Evolutionary conservation across 2,888 invertebrate species (phyloP).

Genomic region (Maniola hyperantus): DNA sequence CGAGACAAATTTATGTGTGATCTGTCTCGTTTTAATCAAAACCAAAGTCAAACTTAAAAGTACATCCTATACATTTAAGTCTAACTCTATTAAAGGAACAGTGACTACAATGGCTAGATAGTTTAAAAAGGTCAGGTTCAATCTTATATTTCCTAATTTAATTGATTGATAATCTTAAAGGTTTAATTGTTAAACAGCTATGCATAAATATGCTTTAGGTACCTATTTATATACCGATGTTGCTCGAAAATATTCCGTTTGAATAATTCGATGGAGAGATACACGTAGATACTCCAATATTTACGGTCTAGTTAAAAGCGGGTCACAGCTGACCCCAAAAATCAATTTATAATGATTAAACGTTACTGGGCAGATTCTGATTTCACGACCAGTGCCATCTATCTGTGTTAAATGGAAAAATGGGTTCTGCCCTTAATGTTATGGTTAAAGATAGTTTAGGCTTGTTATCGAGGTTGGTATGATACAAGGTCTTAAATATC

Average conservation of each 20-base stretch:
- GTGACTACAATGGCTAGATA: too few relatives aligned
- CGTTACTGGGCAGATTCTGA: background rate
- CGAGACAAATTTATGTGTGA: too few relatives aligned
- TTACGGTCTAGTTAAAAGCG: slow-evolving; percentile 6
- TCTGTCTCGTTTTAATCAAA: too few relatives aligned
- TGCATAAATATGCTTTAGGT: background rate
- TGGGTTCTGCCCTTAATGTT: slow-evolving; percentile 34
- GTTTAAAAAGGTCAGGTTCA: background rate
- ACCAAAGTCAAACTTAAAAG: too few relatives aligned
- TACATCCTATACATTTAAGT: too few relatives aligned
- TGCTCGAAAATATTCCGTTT: background rate
- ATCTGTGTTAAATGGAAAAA: slow-evolving; percentile 28
- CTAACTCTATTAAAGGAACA: background rate
- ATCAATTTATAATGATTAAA: background rate
- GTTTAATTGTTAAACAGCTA: background rate
- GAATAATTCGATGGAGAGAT: background rate
- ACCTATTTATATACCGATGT: background rate
- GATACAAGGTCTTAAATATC: slow-evolving; percentile 23
- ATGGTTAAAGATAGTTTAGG: too few relatives aligned
- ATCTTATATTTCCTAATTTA: too few relatives aligned
- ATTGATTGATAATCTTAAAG: too few relatives aligned
- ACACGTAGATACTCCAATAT: background rate
- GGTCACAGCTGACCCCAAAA: slow-evolving; percentile 5
- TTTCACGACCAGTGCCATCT: slow-evolving; percentile 13
- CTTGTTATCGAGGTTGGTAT: slow-evolving; percentile 14